Evolutionary conservation across 2,888 invertebrate species (phyloP), one percentile per base, ranked within the genome.

Genomic region (Cyaniris semiargus): DNA sequence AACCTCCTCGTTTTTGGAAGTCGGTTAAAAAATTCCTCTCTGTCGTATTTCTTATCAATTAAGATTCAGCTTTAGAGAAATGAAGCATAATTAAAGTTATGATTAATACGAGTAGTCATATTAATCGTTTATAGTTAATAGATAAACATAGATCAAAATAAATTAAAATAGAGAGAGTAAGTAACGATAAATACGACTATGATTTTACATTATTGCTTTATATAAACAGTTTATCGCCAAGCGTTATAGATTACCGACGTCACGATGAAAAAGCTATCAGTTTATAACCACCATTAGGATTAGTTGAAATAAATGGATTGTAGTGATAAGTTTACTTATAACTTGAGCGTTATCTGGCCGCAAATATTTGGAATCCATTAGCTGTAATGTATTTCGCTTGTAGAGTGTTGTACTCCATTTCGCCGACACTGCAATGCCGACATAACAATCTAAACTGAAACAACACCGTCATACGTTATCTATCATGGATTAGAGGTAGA

Each of bases 361-460:
- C 31, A 76, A 71, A 76, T 76, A 76, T 71, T 48, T 70, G 38
- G 27, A 38, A n/a, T 70, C 60, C 60, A 75, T 75, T 79, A 79
- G 77, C 80, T 77, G 77, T 74, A 74, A 74, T 74, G 74, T 74
- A 27, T 53, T 74, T 74, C 53, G 53, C 74, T 13, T 74, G 74
- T 74, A 72, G n/a, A 34, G 34, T 34, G 6, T 34, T 34, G 10
- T 71, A 60, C 60, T 66, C 27, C 27, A 31, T 31, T 66, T 31
- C 18, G 66, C 27, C 66, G 66, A 31, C 27, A 15, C 21, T 23
- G 13, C 23, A 88, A 86, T 82, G 81, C 81, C 79, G 78, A 79
- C 88, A 90, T 34, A 90, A 89, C 89, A 89, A 88, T 83, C 53
- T 60, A 66, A 13, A 13, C 27, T 66, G 27, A 66, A 66, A 66